Base-by-base conservation (phyloP, 1,140 invertebrate species). In the Pseudomyrmex concolor region DNA sequence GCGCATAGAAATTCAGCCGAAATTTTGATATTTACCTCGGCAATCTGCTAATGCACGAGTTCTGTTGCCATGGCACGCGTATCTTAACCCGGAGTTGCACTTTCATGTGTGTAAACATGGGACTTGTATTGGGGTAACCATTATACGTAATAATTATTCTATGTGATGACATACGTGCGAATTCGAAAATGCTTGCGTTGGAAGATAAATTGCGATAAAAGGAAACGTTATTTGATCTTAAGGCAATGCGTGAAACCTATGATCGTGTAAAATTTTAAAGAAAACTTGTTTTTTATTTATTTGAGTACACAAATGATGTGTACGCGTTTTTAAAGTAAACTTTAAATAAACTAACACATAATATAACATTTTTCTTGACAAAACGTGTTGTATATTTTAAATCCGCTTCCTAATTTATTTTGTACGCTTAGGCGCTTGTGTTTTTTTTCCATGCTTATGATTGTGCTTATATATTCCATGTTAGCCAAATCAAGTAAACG, bases 11-110 rank as follows among this genome's bases (percentile, higher is more conserved):
- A 51, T 74, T 82, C 57, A 17, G 43, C 15, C 54, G 22, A 50
- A 19, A 70, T 80, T 70, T 80, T 60, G 54, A 50, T 80, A 80
- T 80, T 80, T 71, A 80, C n/a, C 43, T 70, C 59, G 22, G n/a
- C 66, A 60, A 50, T 80, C 22, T 34, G 34, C 34, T 71, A 80
- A 80, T 71, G 43, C 54, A 71, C 54, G 76, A 50, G 71, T 80
- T n/a, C 12, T 70, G 64, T 59, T 78, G 43, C 54, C 17, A 8
- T 45, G 15, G 13, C 76, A 71, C 54, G 43, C 43, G 15, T 70
- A 80, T 70, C 66, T 71, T 71, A 34, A 34, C 34, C 50, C 15
- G 13, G 43, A 13, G 15, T 12, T 34, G 34, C 34, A 78, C 3
- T 9, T 68, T 80, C 22, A 59, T 12, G 10, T 48, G 19, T 70